Base-by-base conservation (phyloP, 2,113 vertebrate genomes). In the Cyanoderma ruficeps region DNA sequence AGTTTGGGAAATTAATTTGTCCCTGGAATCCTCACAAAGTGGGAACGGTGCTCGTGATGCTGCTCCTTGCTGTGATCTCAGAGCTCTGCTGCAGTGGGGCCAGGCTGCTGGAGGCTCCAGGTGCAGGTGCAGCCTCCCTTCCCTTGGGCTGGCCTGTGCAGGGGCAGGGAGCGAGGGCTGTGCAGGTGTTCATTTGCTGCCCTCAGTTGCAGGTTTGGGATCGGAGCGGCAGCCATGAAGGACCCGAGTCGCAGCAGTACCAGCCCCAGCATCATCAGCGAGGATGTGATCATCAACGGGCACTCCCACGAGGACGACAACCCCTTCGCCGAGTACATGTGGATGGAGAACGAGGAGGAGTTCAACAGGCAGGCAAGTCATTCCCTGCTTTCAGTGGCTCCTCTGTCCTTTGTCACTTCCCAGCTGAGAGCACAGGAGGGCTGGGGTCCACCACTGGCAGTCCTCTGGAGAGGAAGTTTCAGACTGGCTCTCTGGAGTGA, bases 261-360 rank as follows among this genome's bases (percentile, higher is more conserved):
- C 88, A 97, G 95, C 93, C 97, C 98, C 41, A 98, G 97, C 97
- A 98, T 98, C 92, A 98, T 98, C 96, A 98, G 97, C 24, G 97
- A 98, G 83, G 98, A 99, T 90, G 97, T 98, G 83, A 98, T 98
- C 91, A 98, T 99, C 70, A 99, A 98, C 15, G 98, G 97, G 83
- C 98, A 98, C 92, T 97, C 98, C 83, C 97, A 97, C 31, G 97
- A 98, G 83, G 99, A 99, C 41, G 98, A 99, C 79, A 98, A 99
- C 94, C 99, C 99, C 64, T 99, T 99, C 95, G 99, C 99, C 0
- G 99, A 99, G 90, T 99, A 99, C 95, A 98, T 99, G 99, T 99
- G 99, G 99, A 99, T 99, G 99, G 99, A 99, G 97, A 98, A 99
- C 10, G 99, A 99, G 83, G 99, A 99, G 96, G 99, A 99, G 87